A percentile compares a stretch with the other conserved stretches of the same genome.
These are phyloP conservation scores for Poicephalus meyeri DNA, from an alignment of 2,113 vertebrate genomes.

Conservation along the genomic window DNA sequence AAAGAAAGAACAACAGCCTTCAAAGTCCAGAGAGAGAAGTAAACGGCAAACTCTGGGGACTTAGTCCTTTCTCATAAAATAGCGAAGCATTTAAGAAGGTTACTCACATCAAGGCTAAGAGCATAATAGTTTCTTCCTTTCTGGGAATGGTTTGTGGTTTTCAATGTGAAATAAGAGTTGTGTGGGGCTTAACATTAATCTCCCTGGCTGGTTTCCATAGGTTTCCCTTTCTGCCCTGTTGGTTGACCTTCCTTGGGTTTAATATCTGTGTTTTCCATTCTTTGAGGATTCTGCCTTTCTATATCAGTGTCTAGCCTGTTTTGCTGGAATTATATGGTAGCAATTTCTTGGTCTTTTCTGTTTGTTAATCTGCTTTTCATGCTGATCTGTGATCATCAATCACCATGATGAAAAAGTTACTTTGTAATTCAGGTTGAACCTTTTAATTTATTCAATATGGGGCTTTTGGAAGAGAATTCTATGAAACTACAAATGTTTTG, in stretches of 20 bases:
- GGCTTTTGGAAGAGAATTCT: neutral
- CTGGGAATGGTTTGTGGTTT: neutral
- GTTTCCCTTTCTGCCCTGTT: slow-evolving; percentile 21
- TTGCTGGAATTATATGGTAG: neutral
- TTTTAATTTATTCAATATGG: neutral
- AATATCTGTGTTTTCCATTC: slow-evolving; percentile 1
- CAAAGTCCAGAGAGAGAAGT: neutral
- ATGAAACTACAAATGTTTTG: neutral
- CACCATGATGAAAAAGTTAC: neutral
- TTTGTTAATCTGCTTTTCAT: neutral
- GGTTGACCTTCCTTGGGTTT: neutral
- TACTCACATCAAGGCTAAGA: slow-evolving; percentile 1
- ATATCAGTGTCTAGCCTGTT: neutral
- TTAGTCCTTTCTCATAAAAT: neutral
- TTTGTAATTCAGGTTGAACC: neutral
- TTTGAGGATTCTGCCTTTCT: slow-evolving; percentile 1
- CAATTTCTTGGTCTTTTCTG: neutral
- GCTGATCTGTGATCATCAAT: neutral
- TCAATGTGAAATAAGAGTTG: slow-evolving; percentile 34
- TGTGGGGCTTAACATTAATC: slow-evolving; percentile 25
- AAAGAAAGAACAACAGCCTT: neutral
- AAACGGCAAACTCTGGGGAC: slow-evolving; percentile 2
- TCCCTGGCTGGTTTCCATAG: neutral
- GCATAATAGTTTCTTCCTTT: slow-evolving; percentile 25
- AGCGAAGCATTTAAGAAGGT: neutral